These are phyloP conservation scores for Branchipolynoe longqiensis DNA, from an alignment of 2,888 invertebrate species.

Conservation along the genomic window DNA sequence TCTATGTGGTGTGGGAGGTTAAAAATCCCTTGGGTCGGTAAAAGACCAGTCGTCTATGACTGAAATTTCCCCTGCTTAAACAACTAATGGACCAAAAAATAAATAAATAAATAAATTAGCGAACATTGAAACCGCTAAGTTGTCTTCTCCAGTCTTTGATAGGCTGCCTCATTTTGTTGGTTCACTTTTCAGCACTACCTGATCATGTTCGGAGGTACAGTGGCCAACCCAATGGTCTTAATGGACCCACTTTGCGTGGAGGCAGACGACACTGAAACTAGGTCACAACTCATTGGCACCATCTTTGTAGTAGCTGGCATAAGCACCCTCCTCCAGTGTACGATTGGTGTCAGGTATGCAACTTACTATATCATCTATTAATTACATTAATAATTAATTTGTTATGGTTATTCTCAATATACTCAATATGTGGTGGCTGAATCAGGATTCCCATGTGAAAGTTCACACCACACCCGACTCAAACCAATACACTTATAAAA, in stretches of 20 bases:
- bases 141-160: not conserved
- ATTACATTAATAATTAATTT: not conserved
- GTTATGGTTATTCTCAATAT: not conserved
- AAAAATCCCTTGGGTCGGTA: no score
- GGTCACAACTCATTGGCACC: conserved; percentile 78
- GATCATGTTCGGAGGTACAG: conserved; percentile 91
- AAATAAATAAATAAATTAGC: no score
- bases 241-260: conserved; percentile 91
- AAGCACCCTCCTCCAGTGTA: conserved; percentile 78
- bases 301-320: conserved; percentile 80
- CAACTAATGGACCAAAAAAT: no score
- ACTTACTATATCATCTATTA: not conserved
- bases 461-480: no score
- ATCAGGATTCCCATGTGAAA: not conserved
- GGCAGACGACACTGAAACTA: conserved; percentile 73
- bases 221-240: conserved; percentile 90
- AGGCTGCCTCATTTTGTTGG: not conserved
- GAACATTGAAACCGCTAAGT: no score
- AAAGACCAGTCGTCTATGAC: no score
- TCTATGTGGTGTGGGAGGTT: no score
- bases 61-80: no score
- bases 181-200: conserved; percentile 75
- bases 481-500: no score
- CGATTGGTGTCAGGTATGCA: conserved; percentile 75
- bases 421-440: not conserved